Conservation (phyloP, 1,140 invertebrate species). For the Drosophila mauritiana region DNA sequence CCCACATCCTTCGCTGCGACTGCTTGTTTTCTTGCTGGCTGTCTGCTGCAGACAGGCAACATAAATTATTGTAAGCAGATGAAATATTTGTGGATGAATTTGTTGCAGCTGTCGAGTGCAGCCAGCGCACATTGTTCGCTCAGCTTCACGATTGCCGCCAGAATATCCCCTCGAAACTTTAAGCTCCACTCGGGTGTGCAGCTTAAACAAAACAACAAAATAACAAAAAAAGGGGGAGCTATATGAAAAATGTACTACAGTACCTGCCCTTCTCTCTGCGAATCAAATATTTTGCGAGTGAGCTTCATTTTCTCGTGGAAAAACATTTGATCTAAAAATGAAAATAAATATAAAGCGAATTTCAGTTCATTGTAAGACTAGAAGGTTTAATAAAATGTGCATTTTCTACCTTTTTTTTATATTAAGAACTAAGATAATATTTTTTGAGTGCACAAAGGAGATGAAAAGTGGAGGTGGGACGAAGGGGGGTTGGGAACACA, state of each 20-base stretch:
- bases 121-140: conserved; percentile 32
- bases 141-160: conserved; percentile 12
- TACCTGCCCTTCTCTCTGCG: too few species aligned
- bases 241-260: too few species aligned
- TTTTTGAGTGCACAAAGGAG: neutral
- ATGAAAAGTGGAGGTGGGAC: neutral
- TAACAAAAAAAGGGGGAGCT: too few species aligned
- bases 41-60: conserved; percentile 59
- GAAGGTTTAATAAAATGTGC: too few species aligned
- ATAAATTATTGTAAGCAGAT: conserved; percentile 67
- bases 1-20: conserved; percentile 11
- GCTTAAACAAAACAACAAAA: too few species aligned
- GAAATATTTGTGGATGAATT: conserved; percentile 57
- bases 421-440: neutral
- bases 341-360: too few species aligned
- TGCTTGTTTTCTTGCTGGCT: conserved; percentile 13
- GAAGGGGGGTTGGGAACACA: neutral
- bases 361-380: too few species aligned
- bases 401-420: too few species aligned
- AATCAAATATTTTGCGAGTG: too few species aligned
- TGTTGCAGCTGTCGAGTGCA: conserved; percentile 49
- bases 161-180: conserved; percentile 36
- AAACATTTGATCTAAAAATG: too few species aligned
- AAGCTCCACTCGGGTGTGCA: conserved; percentile 6
- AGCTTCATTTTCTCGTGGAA: too few species aligned